phyloP scores from a whole-genome alignment of 2,113 vertebrate genomes.

The Bubo blakistoni region DNA sequence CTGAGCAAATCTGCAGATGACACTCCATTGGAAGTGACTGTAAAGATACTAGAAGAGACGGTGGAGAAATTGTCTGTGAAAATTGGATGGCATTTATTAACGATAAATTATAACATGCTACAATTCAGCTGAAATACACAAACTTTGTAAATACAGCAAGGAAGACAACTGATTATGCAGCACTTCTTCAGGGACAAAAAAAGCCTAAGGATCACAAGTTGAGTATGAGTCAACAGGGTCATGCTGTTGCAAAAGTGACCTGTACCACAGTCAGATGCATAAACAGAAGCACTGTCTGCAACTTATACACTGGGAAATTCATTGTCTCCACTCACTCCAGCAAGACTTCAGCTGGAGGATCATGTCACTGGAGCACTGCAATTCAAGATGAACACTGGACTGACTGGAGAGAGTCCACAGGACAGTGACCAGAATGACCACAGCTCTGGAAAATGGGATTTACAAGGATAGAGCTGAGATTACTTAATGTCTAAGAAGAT shows the following conservation, averaged over 20 bases:
- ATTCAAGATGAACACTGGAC: background rate
- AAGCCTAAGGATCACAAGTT: background rate
- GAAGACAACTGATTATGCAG: background rate
- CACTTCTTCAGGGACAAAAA: background rate
- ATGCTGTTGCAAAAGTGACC: background rate
- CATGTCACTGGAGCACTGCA: background rate
- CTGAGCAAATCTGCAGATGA: background rate
- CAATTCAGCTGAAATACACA: background rate
- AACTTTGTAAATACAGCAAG: background rate
- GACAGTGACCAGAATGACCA: background rate
- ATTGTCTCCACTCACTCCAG: background rate
- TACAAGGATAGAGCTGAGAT: background rate
- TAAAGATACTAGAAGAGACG: background rate
- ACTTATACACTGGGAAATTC: background rate
- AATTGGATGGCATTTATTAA: background rate
- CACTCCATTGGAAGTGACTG: background rate
- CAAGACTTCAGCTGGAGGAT: background rate
- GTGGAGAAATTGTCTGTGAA: background rate
- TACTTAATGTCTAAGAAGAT: background rate
- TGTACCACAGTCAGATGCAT: background rate
- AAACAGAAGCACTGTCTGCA: background rate
- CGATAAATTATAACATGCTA: background rate
- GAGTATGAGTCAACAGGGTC: background rate
- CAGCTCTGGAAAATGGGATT: background rate
- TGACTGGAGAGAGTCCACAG: background rate